Evolutionary conservation across 2,113 vertebrate genomes (phyloP), one percentile per base, ranked within the genome.

Genomic region (Bos indicus): DNA sequence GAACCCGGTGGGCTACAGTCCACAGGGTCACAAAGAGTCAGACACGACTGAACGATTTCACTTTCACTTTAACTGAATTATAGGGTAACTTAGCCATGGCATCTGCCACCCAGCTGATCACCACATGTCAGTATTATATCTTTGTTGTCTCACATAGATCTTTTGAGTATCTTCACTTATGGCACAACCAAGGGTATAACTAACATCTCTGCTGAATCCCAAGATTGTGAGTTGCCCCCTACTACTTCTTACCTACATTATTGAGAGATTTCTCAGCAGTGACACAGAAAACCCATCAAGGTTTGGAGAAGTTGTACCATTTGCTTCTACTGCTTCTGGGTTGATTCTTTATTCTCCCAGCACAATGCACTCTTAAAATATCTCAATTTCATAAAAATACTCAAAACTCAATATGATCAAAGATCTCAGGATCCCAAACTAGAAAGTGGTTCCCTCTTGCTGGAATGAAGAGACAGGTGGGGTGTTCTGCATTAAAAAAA

Each of bases 41-140:
- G 28, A 62, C 60, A 30, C 0, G 59, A 62, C 13, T 62, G 28
- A 62, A 14, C 6, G 1, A 30, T 13, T 30, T 62, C 59, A 62
- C 13, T 60, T 60, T 62, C 6, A 62, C 59, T 62, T 15, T 62
- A 62, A n/a, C 5, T 26, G 28, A 5, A 85, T 15, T 54, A 8
- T n/a, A 56, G 26, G 30, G 23, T 91, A 48, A 54, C 54, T 52
- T 56, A 46, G 5, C 19, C 17, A 48, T 25, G 16, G 2, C 28
- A 56, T 90, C 40, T 46, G 33, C n/a, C 59, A 59, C n/a, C 36
- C 33, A 12, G 30, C 10, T 43, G 17, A 46, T 52, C 21, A 80
- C 0, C 30, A 1, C 25, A 23, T 80, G 15, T 15, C 25, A 43
- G 36, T 7, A 7, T 23, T 19, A 12, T 0, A 52, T 6, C 21